Evolutionary conservation across 1,140 invertebrate species (phyloP).

Genomic region (Drosophila albomicans): DNA sequence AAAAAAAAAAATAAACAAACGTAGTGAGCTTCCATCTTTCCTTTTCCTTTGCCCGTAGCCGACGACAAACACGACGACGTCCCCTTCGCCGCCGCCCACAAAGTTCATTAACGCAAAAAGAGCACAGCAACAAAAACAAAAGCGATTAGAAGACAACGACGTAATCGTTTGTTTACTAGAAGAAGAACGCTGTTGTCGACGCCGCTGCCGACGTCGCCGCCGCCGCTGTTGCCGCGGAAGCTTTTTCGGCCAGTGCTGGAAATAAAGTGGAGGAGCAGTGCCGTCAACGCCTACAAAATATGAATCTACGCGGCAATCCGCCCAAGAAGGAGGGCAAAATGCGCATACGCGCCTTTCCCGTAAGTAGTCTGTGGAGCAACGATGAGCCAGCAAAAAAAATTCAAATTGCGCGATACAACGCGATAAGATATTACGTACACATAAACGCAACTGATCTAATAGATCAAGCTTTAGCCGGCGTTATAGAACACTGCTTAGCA

Average conservation of each 20-base stretch:
- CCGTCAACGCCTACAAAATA: slow-evolving; percentile 66
- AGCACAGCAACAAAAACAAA: neutral
- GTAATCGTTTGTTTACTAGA: slow-evolving; percentile 48
- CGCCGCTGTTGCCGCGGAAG: slow-evolving; percentile 25
- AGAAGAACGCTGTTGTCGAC: slow-evolving; percentile 10
- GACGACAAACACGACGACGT: neutral
- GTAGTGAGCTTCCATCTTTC: slow-evolving; percentile 7
- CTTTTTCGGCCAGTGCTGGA: slow-evolving; percentile 48
- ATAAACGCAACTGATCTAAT: slow-evolving; percentile 1
- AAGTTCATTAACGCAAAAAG: neutral
- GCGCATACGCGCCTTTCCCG: slow-evolving; percentile 98
- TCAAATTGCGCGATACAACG: neutral
- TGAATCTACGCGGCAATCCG: slow-evolving; percentile 81
- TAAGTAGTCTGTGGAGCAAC: slow-evolving; percentile 87
- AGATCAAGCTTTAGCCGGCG: too few relatives aligned
- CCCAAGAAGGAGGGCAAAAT: slow-evolving; percentile 97
- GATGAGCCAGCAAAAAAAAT: slow-evolving; percentile 1
- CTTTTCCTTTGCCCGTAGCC: neutral
- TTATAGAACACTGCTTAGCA: too few relatives aligned
- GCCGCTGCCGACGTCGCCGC: neutral
- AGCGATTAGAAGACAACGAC: slow-evolving; percentile 6
- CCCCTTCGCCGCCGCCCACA: neutral
- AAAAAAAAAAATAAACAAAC: slow-evolving; percentile 38
- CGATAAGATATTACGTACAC: slow-evolving; percentile 2
- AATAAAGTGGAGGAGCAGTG: slow-evolving; percentile 80